A percentile compares a stretch with the other conserved stretches of the same genome.
phyloP scores from a whole-genome alignment of 2,797 vertebrate genomes.

The Tympanoctomys barrerae region DNA sequence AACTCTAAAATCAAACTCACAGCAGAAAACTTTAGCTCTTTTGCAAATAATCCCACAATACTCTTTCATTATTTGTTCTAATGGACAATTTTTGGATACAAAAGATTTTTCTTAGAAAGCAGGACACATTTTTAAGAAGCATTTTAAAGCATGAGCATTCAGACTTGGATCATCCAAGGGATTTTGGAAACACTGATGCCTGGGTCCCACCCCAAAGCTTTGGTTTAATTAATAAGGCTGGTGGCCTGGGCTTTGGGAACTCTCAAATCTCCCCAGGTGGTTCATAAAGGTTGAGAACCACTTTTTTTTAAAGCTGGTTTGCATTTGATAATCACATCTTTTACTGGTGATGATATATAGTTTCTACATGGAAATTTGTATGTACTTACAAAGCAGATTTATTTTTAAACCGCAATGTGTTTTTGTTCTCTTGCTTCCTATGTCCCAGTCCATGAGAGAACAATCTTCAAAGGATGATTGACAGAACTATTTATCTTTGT shows the following conservation, averaged over 20 bases:
- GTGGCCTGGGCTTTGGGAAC: not conserved
- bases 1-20: not conserved
- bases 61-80: constrained; percentile 27
- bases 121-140: not conserved
- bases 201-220: not conserved
- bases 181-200: not conserved
- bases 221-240: not conserved
- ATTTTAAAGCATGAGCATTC: constrained; percentile 8
- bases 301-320: constrained; percentile 31
- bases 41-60: not conserved
- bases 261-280: not conserved
- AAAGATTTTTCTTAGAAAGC: not conserved
- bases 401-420: not conserved
- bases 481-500: constrained; percentile 38
- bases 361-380: constrained; percentile 44
- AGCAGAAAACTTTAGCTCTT: constrained; percentile 7
- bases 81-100: not conserved
- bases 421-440: not conserved
- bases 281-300: not conserved
- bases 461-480: not conserved
- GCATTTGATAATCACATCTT: constrained; percentile 37
- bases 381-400: constrained; percentile 37
- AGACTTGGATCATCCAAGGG: not conserved
- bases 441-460: not conserved
- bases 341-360: not conserved